These are phyloP conservation scores for Platysteira castanea DNA, from an alignment of 2,113 vertebrate genomes.

Conservation along the genomic window DNA sequence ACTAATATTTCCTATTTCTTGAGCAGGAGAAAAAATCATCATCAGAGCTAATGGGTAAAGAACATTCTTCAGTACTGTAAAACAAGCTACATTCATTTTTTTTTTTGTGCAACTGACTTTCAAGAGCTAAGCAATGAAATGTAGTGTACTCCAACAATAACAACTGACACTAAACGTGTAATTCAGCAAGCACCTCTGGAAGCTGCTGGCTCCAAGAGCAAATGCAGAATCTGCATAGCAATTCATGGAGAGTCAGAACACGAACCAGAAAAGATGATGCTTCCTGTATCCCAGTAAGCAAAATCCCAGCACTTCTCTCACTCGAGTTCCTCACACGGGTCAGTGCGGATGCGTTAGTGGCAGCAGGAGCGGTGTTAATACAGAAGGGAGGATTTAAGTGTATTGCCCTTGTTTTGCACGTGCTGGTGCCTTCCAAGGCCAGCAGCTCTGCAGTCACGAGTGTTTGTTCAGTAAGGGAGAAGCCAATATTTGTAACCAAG, in stretches of 20 bases:
- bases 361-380: not conserved
- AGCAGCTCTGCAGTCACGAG: slow-evolving; percentile 4
- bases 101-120: slow-evolving; percentile 1
- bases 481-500: not conserved
- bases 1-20: not conserved
- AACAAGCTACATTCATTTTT: not conserved
- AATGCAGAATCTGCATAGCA: not conserved
- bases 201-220: not conserved
- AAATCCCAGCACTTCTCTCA: not conserved
- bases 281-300: not conserved
- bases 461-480: not conserved
- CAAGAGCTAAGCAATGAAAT: not conserved
- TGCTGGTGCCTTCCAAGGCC: not conserved
- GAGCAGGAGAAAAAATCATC: not conserved
- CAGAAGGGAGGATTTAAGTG: not conserved
- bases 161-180: rapidly evolving
- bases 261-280: not conserved
- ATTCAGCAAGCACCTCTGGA: not conserved
- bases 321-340: not conserved
- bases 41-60: not conserved
- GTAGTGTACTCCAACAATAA: slow-evolving; percentile 55
- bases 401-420: not conserved
- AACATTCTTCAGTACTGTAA: not conserved
- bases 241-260: not conserved
- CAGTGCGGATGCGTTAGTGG: slow-evolving; percentile 16